Conservation (phyloP, 2,113 vertebrate species). For the Xiphorhynchus elegans region DNA sequence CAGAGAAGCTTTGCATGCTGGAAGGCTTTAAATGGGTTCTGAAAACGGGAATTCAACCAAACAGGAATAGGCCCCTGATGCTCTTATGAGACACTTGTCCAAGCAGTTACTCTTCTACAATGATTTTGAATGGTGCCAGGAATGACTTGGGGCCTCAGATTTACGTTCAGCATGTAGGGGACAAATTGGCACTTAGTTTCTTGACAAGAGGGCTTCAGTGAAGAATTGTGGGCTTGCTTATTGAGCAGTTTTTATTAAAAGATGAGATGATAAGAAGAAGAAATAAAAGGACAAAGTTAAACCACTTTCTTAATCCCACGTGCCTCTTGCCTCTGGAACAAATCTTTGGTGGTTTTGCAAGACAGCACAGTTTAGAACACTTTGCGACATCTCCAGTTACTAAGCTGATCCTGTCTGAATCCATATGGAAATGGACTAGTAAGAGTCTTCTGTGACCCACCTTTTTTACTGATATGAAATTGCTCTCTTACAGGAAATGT, state of each 20-base stretch:
- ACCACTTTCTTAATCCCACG: neutral
- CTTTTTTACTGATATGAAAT: neutral
- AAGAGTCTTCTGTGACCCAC: neutral
- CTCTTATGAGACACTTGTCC: neutral
- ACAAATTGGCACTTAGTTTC: neutral
- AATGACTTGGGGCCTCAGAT: neutral
- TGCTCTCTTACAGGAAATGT: neutral
- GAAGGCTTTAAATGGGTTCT: neutral
- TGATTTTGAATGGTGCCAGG: neutral
- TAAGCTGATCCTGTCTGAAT: neutral
- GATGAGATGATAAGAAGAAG: neutral
- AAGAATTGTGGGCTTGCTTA: neutral
- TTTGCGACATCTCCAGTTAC: rapidly evolving
- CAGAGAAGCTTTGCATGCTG: neutral
- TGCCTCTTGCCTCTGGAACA: neutral
- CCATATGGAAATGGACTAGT: neutral
- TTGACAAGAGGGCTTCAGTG: neutral
- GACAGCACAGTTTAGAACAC: rapidly evolving
- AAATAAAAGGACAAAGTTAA: neutral
- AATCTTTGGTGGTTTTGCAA: neutral
- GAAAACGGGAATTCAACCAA: neutral
- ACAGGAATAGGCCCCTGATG: neutral
- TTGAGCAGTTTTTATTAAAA: neutral
- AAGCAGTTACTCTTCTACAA: neutral
- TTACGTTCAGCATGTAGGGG: neutral